Conservation (phyloP, 2,888 invertebrate genomes). For the Lochmaea capreae region DNA sequence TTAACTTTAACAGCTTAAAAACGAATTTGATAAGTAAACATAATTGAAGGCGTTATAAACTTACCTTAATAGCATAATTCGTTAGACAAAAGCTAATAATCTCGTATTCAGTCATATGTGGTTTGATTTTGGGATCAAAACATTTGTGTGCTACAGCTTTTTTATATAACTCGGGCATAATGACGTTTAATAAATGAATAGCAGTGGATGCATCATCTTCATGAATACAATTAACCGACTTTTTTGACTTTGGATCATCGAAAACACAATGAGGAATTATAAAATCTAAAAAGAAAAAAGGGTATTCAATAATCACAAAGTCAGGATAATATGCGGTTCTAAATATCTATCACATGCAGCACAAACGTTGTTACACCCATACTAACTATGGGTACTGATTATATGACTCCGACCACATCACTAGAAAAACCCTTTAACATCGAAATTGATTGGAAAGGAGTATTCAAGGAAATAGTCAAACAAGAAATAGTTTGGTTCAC, state of each 20-base stretch:
- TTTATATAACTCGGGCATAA: slow-evolving; percentile 74
- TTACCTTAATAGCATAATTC: slow-evolving; percentile 63
- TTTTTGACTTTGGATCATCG: slow-evolving; percentile 68
- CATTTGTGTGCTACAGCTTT: slow-evolving; percentile 72
- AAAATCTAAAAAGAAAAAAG: slow-evolving; percentile 34
- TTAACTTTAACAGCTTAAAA: too few relatives aligned
- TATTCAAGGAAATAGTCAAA: too few relatives aligned
- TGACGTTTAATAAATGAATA: slow-evolving; percentile 72
- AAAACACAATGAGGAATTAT: slow-evolving; percentile 70
- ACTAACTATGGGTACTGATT: too few relatives aligned
- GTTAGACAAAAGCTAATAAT: slow-evolving; percentile 70
- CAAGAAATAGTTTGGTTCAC: too few relatives aligned
- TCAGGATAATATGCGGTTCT: too few relatives aligned
- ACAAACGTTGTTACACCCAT: too few relatives aligned
- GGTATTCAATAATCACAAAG: too few relatives aligned
- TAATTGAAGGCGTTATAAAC: slow-evolving; percentile 35
- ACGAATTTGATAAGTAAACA: neutral
- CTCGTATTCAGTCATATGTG: slow-evolving; percentile 74
- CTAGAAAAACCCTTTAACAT: too few relatives aligned
- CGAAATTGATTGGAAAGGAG: too few relatives aligned
- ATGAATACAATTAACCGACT: slow-evolving; percentile 75
- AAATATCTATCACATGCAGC: too few relatives aligned
- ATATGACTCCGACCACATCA: too few relatives aligned
- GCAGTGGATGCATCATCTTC: slow-evolving; percentile 73
- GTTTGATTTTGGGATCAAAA: slow-evolving; percentile 66